A percentile compares a stretch with the other conserved stretches of the same genome.
These are phyloP conservation scores for Heliconius erato DNA, from an alignment of 2,888 invertebrate genomes.

Conservation along the genomic window DNA sequence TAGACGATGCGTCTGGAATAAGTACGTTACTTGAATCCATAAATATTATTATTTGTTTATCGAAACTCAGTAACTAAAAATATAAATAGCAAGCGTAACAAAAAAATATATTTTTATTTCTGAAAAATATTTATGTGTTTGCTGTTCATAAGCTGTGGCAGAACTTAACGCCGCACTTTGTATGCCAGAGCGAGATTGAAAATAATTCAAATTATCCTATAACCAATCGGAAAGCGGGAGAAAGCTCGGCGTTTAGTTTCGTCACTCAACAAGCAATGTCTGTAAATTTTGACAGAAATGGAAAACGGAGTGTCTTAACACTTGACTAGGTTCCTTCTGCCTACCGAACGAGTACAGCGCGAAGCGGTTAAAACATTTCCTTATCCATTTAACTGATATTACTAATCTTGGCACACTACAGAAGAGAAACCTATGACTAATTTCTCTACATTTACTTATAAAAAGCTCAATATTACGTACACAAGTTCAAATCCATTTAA, in stretches of 20 bases:
- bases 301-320: too few relatives aligned
- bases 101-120: not conserved
- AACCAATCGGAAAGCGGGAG: too few relatives aligned
- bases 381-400: not conserved
- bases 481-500: not conserved
- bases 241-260: too few relatives aligned
- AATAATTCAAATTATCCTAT: not conserved
- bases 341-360: too few relatives aligned
- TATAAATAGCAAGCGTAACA: not conserved
- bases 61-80: not conserved
- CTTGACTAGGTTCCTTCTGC: too few relatives aligned
- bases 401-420: not conserved
- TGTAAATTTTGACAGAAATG: too few relatives aligned
- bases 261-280: too few relatives aligned
- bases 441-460: not conserved
- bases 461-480: not conserved
- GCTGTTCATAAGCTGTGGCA: too few relatives aligned
- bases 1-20: not conserved
- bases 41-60: slow-evolving; percentile 3
- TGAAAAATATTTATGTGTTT: not conserved
- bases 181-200: too few relatives aligned
- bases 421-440: not conserved
- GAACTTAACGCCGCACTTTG: too few relatives aligned
- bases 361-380: too few relatives aligned
- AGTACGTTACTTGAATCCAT: not conserved